Base-by-base conservation (phyloP, 2,797 vertebrate genomes). In the Gallinago solitaria region DNA sequence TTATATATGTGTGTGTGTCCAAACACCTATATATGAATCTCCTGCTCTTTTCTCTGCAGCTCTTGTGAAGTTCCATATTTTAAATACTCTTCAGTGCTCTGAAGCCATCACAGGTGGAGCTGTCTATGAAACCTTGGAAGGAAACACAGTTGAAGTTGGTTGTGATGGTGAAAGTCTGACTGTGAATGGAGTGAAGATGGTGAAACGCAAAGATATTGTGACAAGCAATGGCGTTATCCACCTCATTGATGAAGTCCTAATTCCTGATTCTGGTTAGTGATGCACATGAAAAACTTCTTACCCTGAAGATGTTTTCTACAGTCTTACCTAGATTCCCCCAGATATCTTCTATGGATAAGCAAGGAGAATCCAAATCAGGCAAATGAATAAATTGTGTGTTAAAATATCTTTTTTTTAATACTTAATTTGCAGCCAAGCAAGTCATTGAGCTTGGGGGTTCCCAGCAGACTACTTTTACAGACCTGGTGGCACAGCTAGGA, bases 211-310 rank as follows among this genome's bases (percentile, higher is more conserved):
- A 97, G 99, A 99, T 92, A 99, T 99, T 50, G 98, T 99, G 71
- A 99, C 99, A 77, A 98, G 96, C 96, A 99, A 99, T 8, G 99
- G 99, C 0, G 99, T 99, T 84, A 99, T 99, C 95, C 99, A 99
- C 93, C 97, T 99, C 75, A 99, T 99, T 74, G 99, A 99, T 90
- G 64, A 98, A 96, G 99, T 99, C 63, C 98, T 99, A 69, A 98
- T 99, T 97, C 99, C 99, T 79, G 98, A 99, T 95, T 99, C 99
- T 94, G 99, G 99, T 99, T 87, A 98, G 98, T 96, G 59, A 61
- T 59, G 5, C 32, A 3, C 10, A 54, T 18, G 11, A 71, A 60
- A 84, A 80, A 1, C 6, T 37, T 83, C 13, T 60, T 86, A 33
- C 9, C 9, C 4, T 33, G n/a, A 73, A 73, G 30, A 50, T 23